Evolutionary conservation across 2,797 vertebrate genomes (phyloP), one percentile per base, ranked within the genome.

Genomic region (Melanotaenia parkinsoni): DNA sequence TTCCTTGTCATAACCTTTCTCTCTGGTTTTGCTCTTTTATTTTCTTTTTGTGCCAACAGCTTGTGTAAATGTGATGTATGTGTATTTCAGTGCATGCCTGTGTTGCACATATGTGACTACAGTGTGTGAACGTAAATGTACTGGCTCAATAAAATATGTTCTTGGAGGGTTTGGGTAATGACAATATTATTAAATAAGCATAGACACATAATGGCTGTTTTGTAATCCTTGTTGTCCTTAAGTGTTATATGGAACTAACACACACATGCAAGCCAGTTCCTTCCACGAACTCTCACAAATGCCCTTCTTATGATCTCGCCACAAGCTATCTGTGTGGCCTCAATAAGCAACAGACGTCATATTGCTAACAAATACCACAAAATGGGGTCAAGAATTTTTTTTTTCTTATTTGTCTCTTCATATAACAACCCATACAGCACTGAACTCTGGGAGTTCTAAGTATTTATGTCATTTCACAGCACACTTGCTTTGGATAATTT

Each of bases 301-400:
- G 67, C 54, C 50, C 58, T 61, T 74, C 64, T 72, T 53, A 67
- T 51, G 71, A 76, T 77, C 33, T 47, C 1, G 51, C 32, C 72
- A 50, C 43, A 73, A 57, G 43, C 4, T 0, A 63, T 54, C 7
- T 30, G 13, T 58, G 54, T 61, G 67, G 14, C 58, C 70, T 71
- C 58, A 63, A 43, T 58, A 51, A 59, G 58, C 63, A 51, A 47
- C n/a, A 51, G 40, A 79, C 32, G 18, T 85, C 76, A 77, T 40
- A 43, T 71, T 38, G 60, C 61, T 30, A 45, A 66, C 22, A 66
- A 80, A 72, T 58, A 56, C 35, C 3, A 66, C 67, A 76, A 69
- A 80, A 84, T 35, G 28, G 47, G 76, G 82, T 76, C 79, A 81
- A 10, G 24, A 33, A 57, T 47, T 58, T 72, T 67, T 60, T 47